Conservation (phyloP, 92 coral and sea anemone genomes). For the Anthopleura xanthogrammica region DNA sequence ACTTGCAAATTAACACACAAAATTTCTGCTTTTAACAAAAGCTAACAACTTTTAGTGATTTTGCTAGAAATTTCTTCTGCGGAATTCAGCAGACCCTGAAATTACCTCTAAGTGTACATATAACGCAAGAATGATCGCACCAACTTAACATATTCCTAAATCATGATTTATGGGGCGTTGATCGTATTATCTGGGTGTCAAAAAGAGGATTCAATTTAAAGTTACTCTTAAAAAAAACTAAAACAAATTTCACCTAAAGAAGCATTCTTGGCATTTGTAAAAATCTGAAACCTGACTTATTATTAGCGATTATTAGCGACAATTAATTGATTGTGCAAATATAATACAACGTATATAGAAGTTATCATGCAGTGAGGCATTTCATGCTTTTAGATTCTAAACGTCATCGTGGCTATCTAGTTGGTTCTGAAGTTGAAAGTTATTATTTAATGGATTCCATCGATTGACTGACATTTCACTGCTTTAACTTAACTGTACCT, state of each 20-base stretch:
- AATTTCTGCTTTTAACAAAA: background rate
- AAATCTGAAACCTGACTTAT: too few relatives aligned
- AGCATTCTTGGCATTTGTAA: too few relatives aligned
- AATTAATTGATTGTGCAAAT: too few relatives aligned
- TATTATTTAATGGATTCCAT: too few relatives aligned
- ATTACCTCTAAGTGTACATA: background rate
- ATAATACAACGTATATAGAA: too few relatives aligned
- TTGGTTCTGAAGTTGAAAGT: background rate
- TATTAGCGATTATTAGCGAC: too few relatives aligned
- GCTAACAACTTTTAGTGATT: background rate
- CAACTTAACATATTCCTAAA: background rate
- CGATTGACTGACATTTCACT: too few relatives aligned
- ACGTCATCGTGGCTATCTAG: background rate
- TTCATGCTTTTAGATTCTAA: background rate
- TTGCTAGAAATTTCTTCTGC: background rate
- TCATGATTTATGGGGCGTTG: background rate
- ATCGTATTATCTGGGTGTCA: background rate
- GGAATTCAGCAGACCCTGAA: background rate
- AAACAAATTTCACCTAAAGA: background rate
- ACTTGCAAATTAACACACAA: background rate
- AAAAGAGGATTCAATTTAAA: background rate
- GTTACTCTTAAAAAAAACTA: background rate
- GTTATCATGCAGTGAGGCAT: too few relatives aligned
- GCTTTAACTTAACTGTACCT: too few relatives aligned
- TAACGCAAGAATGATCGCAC: background rate